phyloP scores from a whole-genome alignment of 1,140 invertebrate genomes.

The Prorops nasuta region DNA sequence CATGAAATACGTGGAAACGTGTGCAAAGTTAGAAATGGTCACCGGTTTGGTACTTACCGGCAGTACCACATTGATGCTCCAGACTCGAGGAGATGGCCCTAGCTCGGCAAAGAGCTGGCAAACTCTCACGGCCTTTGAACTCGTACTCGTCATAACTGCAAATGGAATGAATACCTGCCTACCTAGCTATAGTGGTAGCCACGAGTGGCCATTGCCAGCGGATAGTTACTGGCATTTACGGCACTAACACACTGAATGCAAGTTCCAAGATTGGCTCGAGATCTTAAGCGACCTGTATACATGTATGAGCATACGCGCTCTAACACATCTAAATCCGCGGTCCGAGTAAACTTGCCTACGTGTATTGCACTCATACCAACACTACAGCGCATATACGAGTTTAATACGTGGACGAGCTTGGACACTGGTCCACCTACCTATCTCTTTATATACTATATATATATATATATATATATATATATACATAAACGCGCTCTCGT shows the following conservation, averaged over 20 bases:
- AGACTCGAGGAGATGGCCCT: slow-evolving; percentile 19
- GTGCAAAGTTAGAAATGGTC: too few relatives aligned
- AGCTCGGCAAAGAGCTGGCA: slow-evolving; percentile 26
- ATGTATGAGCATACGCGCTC: slow-evolving; percentile 9
- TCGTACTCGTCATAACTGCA: slow-evolving; percentile 55
- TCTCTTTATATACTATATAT: too few relatives aligned
- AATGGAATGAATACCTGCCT: slow-evolving; percentile 52
- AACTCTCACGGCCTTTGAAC: slow-evolving; percentile 55
- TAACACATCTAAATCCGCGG: slow-evolving; percentile 11
- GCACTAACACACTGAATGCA: slow-evolving; percentile 48
- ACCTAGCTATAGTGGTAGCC: slow-evolving; percentile 38
- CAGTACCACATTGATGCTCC: too few relatives aligned
- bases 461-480: too few relatives aligned
- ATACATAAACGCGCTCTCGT: too few relatives aligned
- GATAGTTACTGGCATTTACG: slow-evolving; percentile 44
- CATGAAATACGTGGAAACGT: too few relatives aligned
- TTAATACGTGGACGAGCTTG: too few relatives aligned
- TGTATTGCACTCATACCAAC: background rate
- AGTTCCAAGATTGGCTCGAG: slow-evolving; percentile 47
- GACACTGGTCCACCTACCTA: too few relatives aligned
- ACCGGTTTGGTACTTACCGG: too few relatives aligned
- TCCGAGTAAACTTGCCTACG: slow-evolving; percentile 16
- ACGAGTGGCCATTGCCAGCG: slow-evolving; percentile 40
- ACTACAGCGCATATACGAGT: too few relatives aligned
- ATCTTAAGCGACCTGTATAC: slow-evolving; percentile 42